phyloP scores from a whole-genome alignment of 2,888 invertebrate species.

The Cantharis flavilabris region DNA sequence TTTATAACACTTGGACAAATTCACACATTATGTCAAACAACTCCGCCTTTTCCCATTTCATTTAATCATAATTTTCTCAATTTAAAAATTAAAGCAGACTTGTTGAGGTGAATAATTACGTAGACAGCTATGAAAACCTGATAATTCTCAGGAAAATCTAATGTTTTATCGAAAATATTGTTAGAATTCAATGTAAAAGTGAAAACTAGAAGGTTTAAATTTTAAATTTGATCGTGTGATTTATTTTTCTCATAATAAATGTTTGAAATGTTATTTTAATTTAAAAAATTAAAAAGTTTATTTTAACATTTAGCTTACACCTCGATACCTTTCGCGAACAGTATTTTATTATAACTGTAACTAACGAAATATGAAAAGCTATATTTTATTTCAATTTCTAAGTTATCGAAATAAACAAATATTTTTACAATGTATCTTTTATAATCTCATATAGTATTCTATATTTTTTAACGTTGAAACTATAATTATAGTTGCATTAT shows the following conservation, averaged over 20 bases:
- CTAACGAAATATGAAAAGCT: neutral
- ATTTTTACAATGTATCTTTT: neutral
- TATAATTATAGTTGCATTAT: neutral
- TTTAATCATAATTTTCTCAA: neutral
- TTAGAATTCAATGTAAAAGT: conserved; percentile 5
- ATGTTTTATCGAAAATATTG: conserved; percentile 2
- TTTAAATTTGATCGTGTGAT: conserved; percentile 14
- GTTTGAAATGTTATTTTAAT: neutral
- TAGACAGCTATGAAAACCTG: neutral
- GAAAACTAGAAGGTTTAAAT: conserved; percentile 7
- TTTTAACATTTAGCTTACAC: neutral
- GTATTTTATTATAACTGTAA: neutral
- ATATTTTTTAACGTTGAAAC: neutral
- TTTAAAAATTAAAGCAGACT: neutral
- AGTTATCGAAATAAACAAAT: neutral
- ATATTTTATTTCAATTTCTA: neutral
- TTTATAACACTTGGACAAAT: conserved; percentile 7
- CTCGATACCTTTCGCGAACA: neutral
- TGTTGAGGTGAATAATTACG: neutral
- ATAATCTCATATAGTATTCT: neutral
- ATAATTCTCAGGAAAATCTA: neutral
- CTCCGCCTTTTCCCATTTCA: conserved; percentile 10
- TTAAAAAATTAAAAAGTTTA: neutral
- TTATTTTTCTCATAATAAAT: conserved; percentile 4
- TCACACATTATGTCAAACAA: conserved; percentile 26